A percentile compares a stretch with the other conserved stretches of the same genome.
Evolutionary conservation across 1,140 invertebrate species (phyloP).

Genomic region (Cherax quadricarinatus): DNA sequence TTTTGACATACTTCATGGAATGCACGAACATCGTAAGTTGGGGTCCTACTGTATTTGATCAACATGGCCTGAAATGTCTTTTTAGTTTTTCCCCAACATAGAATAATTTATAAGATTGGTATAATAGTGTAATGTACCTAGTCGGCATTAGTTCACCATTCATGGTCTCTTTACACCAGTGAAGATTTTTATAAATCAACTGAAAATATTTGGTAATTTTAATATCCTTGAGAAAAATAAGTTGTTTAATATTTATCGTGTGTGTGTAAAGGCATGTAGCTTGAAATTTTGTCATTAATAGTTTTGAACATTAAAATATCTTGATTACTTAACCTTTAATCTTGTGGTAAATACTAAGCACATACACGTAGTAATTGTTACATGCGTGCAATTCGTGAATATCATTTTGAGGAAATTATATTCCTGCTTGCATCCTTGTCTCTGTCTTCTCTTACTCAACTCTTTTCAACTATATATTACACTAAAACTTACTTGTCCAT

Average conservation of each 20-base stretch:
- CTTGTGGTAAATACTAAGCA: background rate
- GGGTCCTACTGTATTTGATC: background rate
- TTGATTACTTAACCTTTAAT: background rate
- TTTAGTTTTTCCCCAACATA: background rate
- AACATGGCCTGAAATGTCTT: background rate
- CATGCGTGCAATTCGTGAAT: too few relatives aligned
- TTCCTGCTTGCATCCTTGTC: too few relatives aligned
- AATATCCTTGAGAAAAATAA: background rate
- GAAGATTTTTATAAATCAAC: constrained; percentile 6
- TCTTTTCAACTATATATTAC: too few relatives aligned
- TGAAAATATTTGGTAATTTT: background rate
- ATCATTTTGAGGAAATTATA: too few relatives aligned
- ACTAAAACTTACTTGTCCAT: too few relatives aligned
- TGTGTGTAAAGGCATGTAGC: too few relatives aligned
- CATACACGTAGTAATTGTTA: background rate
- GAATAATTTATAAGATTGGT: background rate
- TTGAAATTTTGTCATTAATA: background rate
- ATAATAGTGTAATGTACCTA: background rate
- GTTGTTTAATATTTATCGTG: background rate
- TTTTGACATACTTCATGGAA: too few relatives aligned
- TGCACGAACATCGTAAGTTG: too few relatives aligned
- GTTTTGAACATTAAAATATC: background rate
- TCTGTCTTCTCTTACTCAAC: too few relatives aligned
- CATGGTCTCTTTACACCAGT: constrained; percentile 2
- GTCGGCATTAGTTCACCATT: background rate